These are phyloP conservation scores for Danio tinwini DNA, from an alignment of 2,797 vertebrate species.

Conservation along the genomic window DNA sequence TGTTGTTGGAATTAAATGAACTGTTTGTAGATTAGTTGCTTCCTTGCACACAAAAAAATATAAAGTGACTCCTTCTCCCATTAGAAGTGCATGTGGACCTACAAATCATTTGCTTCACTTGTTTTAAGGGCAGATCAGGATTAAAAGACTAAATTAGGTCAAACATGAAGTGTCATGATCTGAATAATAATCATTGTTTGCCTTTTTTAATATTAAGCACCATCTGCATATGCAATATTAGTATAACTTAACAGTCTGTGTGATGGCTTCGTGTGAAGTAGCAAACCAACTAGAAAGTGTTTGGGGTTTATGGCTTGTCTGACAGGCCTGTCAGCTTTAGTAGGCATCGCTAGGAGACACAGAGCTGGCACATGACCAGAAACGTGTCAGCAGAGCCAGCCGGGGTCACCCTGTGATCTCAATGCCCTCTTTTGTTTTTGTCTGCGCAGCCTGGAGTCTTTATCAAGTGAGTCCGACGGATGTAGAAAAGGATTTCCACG, in stretches of 20 bases:
- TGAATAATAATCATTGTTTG: slow-evolving; percentile 67
- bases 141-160: slow-evolving; percentile 71
- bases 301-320: neutral
- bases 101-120: slow-evolving; percentile 28
- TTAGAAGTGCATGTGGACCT: neutral
- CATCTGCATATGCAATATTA: slow-evolving; percentile 23
- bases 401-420: slow-evolving; percentile 60
- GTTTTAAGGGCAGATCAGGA: slow-evolving; percentile 71
- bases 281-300: slow-evolving; percentile 5
- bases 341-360: slow-evolving; percentile 36
- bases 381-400: slow-evolving; percentile 44
- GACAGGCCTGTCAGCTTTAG: slow-evolving; percentile 17
- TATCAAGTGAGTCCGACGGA: slow-evolving; percentile 13
- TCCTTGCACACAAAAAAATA: neutral
- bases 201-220: slow-evolving; percentile 57
- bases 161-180: slow-evolving; percentile 64
- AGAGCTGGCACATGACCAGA: slow-evolving; percentile 60
- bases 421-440: slow-evolving; percentile 68
- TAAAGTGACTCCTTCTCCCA: neutral
- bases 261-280: neutral
- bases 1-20: neutral
- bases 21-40: neutral
- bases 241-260: neutral
- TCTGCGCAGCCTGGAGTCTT: slow-evolving; percentile 61
- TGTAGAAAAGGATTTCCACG: neutral